Percentiles rank a stretch among this genome's conserved stretches.
phyloP scores from a whole-genome alignment of 2,113 vertebrate species.

The Melanostigma gelatinosum region DNA sequence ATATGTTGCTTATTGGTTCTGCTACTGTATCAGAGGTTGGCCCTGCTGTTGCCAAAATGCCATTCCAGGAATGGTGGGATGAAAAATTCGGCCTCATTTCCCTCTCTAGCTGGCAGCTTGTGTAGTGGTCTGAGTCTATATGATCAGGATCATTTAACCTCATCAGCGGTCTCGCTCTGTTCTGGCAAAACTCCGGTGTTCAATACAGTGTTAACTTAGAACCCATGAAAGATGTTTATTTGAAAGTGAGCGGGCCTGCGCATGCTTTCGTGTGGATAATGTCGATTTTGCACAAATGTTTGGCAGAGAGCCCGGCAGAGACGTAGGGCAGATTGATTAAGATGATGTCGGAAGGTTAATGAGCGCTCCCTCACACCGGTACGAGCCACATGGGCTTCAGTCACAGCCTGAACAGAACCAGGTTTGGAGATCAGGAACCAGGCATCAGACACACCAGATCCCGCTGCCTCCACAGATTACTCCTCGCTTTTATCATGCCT shows the following conservation, averaged over 20 bases:
- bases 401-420: slow-evolving; percentile 51
- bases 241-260: slow-evolving; percentile 30
- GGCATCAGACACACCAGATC: slow-evolving; percentile 32
- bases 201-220: slow-evolving; percentile 33
- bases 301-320: slow-evolving; percentile 19
- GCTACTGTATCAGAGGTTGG: slow-evolving; percentile 41
- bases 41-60: slow-evolving; percentile 23
- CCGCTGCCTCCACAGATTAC: slow-evolving; percentile 1
- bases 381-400: slow-evolving; percentile 39
- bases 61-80: slow-evolving; percentile 27
- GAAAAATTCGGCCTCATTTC: slow-evolving; percentile 35
- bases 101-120: slow-evolving; percentile 19
- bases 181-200: slow-evolving; percentile 50
- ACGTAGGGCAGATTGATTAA: slow-evolving; percentile 50
- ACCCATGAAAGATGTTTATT: slow-evolving; percentile 55
- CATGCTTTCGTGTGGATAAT: slow-evolving; percentile 22
- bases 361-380: slow-evolving; percentile 34
- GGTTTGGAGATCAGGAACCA: slow-evolving; percentile 45
- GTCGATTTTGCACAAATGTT: slow-evolving; percentile 19
- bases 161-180: slow-evolving; percentile 54
- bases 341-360: slow-evolving; percentile 46
- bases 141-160: slow-evolving; percentile 71
- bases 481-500: slow-evolving; percentile 52
- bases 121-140: slow-evolving; percentile 46
- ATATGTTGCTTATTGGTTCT: slow-evolving; percentile 4